Evolutionary conservation across 1,140 invertebrate genomes (phyloP), one percentile per base, ranked within the genome.

Genomic region (Aporrectodea caliginosa): DNA sequence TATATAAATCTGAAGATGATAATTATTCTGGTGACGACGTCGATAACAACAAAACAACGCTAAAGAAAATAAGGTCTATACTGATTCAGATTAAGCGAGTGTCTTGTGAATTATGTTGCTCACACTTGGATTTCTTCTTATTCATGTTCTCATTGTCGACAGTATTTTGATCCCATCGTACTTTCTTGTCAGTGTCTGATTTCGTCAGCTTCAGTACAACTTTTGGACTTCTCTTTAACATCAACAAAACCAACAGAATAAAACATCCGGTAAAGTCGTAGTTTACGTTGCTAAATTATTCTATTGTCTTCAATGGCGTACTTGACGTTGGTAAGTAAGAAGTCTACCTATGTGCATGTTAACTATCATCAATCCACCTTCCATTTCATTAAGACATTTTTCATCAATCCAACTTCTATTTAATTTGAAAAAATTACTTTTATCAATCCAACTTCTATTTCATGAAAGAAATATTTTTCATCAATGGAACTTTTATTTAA

Each of bases 51-150:
- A 2, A 69, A 69, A n/a, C 69, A 69, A 2, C 69, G 29, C 1
- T 69, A 69, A 0, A 69, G 1, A 2, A n/a, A 1, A n/a, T n/a
- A n/a, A n/a, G n/a, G n/a, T n/a, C n/a, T n/a, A n/a, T n/a, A n/a
- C n/a, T n/a, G n/a, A n/a, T 14, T 68, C 14, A 68, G 58, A 27
- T 16, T 68, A 27, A 16, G 27, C 58, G 14, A 68, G 27, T 27
- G 27, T 16, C 58, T 16, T 68, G 14, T 27, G 58, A 14, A 68
- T 16, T 84, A 91, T 16, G 12, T 30, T 80, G 87, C 91, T 92
- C 90, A 96, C 95, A 96, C 91, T 96, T 97, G 75, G 95, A 96
- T 88, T 97, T 97, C 88, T 95, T 96, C 87, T 93, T 95, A 84
- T 94, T 94, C 92, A 96, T 91, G 85, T 95, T 88, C 89, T 97